Evolutionary conservation across 2,797 vertebrate species (phyloP).

Genomic region (Salmo trutta): DNA sequence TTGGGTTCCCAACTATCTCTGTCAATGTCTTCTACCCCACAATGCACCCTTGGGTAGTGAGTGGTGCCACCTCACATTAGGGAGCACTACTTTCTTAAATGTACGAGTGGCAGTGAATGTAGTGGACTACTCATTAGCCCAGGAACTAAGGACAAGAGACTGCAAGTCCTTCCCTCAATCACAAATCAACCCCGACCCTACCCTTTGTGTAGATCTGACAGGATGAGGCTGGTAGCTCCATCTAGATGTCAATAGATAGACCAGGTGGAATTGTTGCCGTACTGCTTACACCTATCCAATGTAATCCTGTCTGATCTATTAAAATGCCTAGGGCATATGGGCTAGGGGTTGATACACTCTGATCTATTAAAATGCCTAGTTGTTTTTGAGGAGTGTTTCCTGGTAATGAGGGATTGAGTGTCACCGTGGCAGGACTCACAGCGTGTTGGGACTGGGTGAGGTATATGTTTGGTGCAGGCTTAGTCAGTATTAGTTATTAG

Average conservation of each 20-base stretch:
- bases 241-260: too few species aligned
- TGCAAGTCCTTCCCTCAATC: not conserved
- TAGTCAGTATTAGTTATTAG: not conserved
- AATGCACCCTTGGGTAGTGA: conserved; percentile 4
- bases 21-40: not conserved
- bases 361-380: too few species aligned
- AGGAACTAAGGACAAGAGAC: not conserved
- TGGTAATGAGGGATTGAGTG: not conserved
- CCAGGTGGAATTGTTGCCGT: too few species aligned
- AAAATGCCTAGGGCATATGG: too few species aligned
- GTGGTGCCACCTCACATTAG: conserved; percentile 13
- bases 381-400: not conserved
- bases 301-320: too few species aligned
- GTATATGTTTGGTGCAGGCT: not conserved
- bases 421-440: not conserved
- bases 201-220: not conserved
- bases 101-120: not conserved
- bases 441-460: not conserved
- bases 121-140: not conserved
- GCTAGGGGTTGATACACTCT: too few species aligned
- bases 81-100: not conserved
- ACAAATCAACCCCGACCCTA: not conserved
- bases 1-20: not conserved
- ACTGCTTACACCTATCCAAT: too few species aligned
- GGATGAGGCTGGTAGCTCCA: too few species aligned